These are phyloP conservation scores for Eubasilissa splendida DNA, from an alignment of 2,888 invertebrate species.

Conservation along the genomic window DNA sequence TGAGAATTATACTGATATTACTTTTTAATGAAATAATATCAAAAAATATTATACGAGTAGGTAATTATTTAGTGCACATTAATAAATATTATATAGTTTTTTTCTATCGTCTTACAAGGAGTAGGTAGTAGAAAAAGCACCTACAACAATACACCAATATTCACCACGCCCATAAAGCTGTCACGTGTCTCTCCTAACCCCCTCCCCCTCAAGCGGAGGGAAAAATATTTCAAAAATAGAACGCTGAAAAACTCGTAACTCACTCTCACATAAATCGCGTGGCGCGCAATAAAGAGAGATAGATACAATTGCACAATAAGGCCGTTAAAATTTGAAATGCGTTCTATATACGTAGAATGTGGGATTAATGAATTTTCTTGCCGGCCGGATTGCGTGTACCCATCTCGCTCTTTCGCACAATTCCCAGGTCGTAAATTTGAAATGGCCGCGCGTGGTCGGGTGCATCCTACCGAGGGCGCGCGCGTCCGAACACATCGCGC, in stretches of 20 bases:
- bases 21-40: too few species aligned
- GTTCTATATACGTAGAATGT: conserved; percentile 22
- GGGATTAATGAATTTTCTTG: conserved; percentile 41
- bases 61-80: too few species aligned
- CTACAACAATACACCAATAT: conserved; percentile 58
- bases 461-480: conserved; percentile 66
- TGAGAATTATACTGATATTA: too few species aligned
- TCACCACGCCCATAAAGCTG: conserved; percentile 74
- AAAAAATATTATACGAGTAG: too few species aligned
- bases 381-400: conserved; percentile 21
- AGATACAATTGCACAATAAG: conserved; percentile 48
- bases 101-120: too few species aligned
- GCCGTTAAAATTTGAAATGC: conserved; percentile 46
- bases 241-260: conserved; percentile 61
- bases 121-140: too few species aligned
- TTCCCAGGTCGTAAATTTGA: conserved; percentile 76
- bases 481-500: conserved; percentile 64
- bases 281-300: conserved; percentile 53
- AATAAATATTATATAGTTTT: too few species aligned
- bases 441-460: conserved; percentile 76
- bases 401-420: conserved; percentile 73
- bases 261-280: conserved; percentile 45
- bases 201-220: conserved; percentile 44
- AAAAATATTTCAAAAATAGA: conserved; percentile 50
- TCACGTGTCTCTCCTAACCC: conserved; percentile 60